Evolutionary conservation across 2,888 invertebrate genomes (phyloP).

Genomic region (Hymenopus coronatus): DNA sequence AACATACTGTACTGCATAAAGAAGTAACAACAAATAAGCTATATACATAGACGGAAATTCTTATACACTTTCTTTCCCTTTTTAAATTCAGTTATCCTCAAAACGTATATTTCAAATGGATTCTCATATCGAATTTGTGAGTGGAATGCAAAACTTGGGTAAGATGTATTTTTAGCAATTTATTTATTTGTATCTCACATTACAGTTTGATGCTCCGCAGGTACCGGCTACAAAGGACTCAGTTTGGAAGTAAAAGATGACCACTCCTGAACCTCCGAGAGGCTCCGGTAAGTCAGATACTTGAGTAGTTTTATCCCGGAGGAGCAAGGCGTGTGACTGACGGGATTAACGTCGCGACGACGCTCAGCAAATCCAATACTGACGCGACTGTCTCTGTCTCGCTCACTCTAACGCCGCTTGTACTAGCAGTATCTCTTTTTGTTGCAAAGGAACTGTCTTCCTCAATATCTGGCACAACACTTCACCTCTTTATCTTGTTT

Average conservation of each 20-base stretch:
- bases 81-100: too few relatives aligned
- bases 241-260: background rate
- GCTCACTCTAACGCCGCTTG: background rate
- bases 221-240: too few relatives aligned
- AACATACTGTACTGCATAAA: too few relatives aligned
- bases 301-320: background rate
- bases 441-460: background rate
- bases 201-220: too few relatives aligned
- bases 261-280: background rate
- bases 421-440: background rate
- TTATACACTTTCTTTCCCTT: too few relatives aligned
- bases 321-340: background rate
- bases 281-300: background rate
- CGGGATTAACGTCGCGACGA: slow-evolving; percentile 1
- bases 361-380: background rate
- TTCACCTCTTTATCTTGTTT: background rate
- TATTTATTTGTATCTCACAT: too few relatives aligned
- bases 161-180: too few relatives aligned
- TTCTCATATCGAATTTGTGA: too few relatives aligned
- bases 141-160: too few relatives aligned
- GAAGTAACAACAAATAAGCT: too few relatives aligned
- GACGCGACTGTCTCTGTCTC: background rate
- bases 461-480: background rate
- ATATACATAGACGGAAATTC: too few relatives aligned
- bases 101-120: too few relatives aligned